phyloP scores from a whole-genome alignment of 1,140 invertebrate genomes.

The Trichogramma pretiosum region DNA sequence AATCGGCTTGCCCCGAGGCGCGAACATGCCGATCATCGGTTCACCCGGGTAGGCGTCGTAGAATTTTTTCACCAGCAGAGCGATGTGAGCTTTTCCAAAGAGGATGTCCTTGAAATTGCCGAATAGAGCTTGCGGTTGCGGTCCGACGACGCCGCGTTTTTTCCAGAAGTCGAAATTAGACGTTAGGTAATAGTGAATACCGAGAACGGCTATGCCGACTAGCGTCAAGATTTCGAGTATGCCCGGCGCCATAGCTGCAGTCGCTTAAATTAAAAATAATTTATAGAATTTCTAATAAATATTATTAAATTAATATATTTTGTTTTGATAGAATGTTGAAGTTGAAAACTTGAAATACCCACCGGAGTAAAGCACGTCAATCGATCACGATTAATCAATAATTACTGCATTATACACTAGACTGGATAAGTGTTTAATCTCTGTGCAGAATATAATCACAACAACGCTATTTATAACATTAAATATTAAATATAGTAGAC shows the following conservation, averaged over 20 bases:
- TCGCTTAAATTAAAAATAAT: background rate
- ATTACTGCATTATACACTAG: no score
- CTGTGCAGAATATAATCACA: no score
- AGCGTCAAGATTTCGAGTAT: background rate
- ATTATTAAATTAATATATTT: background rate
- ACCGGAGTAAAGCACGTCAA: no score
- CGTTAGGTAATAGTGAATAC: background rate
- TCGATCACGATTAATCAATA: no score
- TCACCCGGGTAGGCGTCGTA: constrained; percentile 23
- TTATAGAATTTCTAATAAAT: background rate
- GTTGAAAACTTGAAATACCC: background rate
- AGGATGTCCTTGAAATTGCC: constrained; percentile 17
- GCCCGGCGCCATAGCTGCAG: background rate
- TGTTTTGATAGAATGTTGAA: background rate
- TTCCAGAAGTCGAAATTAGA: constrained; percentile 23
- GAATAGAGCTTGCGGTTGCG: constrained; percentile 17
- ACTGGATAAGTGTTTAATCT: no score
- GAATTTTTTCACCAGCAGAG: constrained; percentile 17
- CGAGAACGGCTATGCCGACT: background rate
- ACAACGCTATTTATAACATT: no score
- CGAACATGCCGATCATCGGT: constrained; percentile 23
- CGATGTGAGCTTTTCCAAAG: constrained; percentile 16
- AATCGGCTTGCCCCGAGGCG: constrained; percentile 7
- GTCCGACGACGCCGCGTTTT: constrained; percentile 25
- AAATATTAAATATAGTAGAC: no score